These are phyloP conservation scores for Pandemis cinnamomeana DNA, from an alignment of 2,888 invertebrate species.

Conservation along the genomic window DNA sequence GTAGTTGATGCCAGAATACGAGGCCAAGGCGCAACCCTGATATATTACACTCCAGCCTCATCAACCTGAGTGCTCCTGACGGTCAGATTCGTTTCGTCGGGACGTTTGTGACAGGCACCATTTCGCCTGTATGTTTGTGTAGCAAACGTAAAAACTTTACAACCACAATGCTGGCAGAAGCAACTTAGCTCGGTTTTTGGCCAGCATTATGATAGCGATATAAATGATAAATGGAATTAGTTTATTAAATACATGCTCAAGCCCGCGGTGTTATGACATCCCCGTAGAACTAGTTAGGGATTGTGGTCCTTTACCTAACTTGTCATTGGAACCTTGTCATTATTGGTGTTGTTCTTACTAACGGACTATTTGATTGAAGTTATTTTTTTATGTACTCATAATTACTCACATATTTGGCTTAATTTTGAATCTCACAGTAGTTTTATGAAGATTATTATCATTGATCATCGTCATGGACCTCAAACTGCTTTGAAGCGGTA, in stretches of 20 bases:
- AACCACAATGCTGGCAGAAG: neutral
- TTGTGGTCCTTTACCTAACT: neutral
- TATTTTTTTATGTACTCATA: too few relatives aligned
- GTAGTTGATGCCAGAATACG: conserved; percentile 27
- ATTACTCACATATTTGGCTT: too few relatives aligned
- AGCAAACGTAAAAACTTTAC: conserved; percentile 17
- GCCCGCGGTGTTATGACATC: neutral
- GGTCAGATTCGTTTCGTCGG: conserved; percentile 43
- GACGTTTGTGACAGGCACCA: conserved; percentile 33
- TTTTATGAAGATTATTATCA: too few relatives aligned
- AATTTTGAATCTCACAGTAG: neutral
- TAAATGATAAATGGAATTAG: conserved; percentile 8
- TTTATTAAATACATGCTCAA: neutral
- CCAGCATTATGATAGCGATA: neutral
- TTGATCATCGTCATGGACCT: too few relatives aligned
- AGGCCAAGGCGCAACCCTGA: conserved; percentile 34
- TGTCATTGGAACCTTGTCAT: neutral
- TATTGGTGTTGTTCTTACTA: neutral
- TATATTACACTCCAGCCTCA: conserved; percentile 51
- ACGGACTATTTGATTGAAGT: too few relatives aligned
- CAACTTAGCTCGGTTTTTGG: conserved; percentile 7
- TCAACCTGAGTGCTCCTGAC: conserved; percentile 66
- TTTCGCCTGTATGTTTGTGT: conserved; percentile 4
- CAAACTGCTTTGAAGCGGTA: too few relatives aligned
- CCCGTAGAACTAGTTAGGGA: conserved; percentile 5